phyloP scores from a whole-genome alignment of 2,797 vertebrate species.

The Eospalax fontanierii region DNA sequence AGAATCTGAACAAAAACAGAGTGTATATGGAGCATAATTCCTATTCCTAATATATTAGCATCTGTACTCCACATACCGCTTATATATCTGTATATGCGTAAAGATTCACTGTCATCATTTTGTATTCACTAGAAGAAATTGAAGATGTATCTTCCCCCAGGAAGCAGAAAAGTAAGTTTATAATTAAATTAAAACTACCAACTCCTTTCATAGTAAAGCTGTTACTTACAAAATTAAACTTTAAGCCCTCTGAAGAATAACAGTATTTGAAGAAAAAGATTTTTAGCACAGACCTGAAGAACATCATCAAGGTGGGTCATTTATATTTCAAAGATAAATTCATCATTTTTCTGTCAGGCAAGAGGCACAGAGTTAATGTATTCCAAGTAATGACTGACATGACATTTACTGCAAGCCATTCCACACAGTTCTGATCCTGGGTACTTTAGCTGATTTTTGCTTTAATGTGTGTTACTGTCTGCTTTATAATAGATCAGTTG shows the following conservation, averaged over 20 bases:
- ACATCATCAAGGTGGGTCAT: constrained; percentile 52
- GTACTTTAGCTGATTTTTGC: not conserved
- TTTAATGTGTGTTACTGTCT: constrained; percentile 35
- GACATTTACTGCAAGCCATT: not conserved
- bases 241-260: not conserved
- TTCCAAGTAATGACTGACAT: not conserved
- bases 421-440: constrained; percentile 4
- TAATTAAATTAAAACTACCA: constrained; percentile 37
- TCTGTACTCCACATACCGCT: too few relatives aligned
- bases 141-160: constrained; percentile 72
- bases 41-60: not conserved
- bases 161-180: constrained; percentile 81
- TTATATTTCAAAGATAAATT: constrained; percentile 61
- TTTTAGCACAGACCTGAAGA: constrained; percentile 32
- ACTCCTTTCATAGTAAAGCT: not conserved
- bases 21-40: not conserved
- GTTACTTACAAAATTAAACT: not conserved
- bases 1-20: constrained; percentile 25
- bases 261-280: constrained; percentile 3
- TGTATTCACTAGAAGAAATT: constrained; percentile 73
- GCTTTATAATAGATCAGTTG: constrained; percentile 38
- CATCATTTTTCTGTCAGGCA: not conserved
- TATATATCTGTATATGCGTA: not conserved
- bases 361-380: constrained; percentile 27
- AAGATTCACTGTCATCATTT: constrained; percentile 68